Evolutionary conservation across 2,888 invertebrate genomes (phyloP).

Genomic region (Taphrorychus bicolor): DNA sequence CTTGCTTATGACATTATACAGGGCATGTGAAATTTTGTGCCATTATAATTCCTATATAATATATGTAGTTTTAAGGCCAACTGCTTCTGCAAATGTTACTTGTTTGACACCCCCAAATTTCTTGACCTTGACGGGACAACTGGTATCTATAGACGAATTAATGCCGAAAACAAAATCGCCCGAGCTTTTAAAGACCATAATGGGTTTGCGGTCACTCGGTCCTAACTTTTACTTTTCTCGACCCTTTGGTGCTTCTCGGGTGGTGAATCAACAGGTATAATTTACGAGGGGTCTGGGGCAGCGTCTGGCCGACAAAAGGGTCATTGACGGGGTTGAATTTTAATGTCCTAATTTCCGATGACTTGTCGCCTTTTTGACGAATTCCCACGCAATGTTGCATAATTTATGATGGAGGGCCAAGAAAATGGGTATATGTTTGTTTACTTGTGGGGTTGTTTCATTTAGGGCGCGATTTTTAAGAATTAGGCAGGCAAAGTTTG

Average conservation of each 20-base stretch:
- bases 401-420: not conserved
- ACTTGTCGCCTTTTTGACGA: not conserved
- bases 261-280: not conserved
- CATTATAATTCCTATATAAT: too few relatives aligned
- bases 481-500: too few relatives aligned
- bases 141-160: too few relatives aligned
- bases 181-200: not conserved
- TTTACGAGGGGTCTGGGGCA: not conserved
- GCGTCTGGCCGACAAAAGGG: conserved; percentile 1
- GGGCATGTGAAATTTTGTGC: not conserved
- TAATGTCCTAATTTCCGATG: conserved; percentile 4
- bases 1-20: not conserved
- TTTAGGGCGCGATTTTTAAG: too few relatives aligned
- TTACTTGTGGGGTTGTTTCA: too few relatives aligned
- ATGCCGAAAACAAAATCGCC: not conserved
- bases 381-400: not conserved
- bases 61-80: too few relatives aligned
- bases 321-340: conserved; percentile 6
- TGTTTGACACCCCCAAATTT: not conserved
- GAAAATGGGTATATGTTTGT: too few relatives aligned
- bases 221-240: not conserved
- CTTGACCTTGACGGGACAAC: not conserved
- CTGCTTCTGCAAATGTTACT: not conserved
- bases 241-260: not conserved
- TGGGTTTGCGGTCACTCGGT: not conserved